These are phyloP conservation scores for Paramacrobiotus metropolitanus DNA, from an alignment of 1,140 invertebrate genomes.

Conservation along the genomic window DNA sequence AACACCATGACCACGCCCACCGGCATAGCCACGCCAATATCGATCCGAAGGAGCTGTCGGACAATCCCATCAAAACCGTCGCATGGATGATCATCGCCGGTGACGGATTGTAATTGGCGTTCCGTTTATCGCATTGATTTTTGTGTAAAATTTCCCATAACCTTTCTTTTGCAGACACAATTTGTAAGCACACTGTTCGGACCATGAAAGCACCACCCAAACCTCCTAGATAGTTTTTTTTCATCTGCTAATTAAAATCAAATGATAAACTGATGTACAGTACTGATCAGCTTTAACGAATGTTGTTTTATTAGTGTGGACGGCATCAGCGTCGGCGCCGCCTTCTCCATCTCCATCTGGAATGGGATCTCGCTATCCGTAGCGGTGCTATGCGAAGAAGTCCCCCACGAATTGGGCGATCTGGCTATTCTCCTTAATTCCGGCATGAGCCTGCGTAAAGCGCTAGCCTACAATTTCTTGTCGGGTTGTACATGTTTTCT, in stretches of 20 bases:
- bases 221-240: too few species aligned
- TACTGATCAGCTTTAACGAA: too few species aligned
- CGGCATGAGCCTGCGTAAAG: slow-evolving; percentile 38
- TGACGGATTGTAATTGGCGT: slow-evolving; percentile 21
- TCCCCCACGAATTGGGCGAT: slow-evolving; percentile 25
- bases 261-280: too few species aligned
- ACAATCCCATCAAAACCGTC: slow-evolving; percentile 30
- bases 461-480: slow-evolving; percentile 41
- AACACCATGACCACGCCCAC: too few species aligned
- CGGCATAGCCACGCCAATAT: neutral
- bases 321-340: neutral
- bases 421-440: slow-evolving; percentile 41
- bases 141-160: neutral
- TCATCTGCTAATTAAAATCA: too few species aligned
- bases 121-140: neutral
- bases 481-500: slow-evolving; percentile 40
- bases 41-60: slow-evolving; percentile 8
- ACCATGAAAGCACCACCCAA: too few species aligned
- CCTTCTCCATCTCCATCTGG: neutral
- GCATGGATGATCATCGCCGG: slow-evolving; percentile 51
- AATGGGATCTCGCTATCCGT: neutral
- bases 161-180: neutral
- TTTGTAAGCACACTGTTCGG: neutral
- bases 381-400: neutral
- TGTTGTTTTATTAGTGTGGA: neutral